Base-by-base conservation (phyloP, 2,113 vertebrate genomes). In the Pollachius pollachius region DNA sequence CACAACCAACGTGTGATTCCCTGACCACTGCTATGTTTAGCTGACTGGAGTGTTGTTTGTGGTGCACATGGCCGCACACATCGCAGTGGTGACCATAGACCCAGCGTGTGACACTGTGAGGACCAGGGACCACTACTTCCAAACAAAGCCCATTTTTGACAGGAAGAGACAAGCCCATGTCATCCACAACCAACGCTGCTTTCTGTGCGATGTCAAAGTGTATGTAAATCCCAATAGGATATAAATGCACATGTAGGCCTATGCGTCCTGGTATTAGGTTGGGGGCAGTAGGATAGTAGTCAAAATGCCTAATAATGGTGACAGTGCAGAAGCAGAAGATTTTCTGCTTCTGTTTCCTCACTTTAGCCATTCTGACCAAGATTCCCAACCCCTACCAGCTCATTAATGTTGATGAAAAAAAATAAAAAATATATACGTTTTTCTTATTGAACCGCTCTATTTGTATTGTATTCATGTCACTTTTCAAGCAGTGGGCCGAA, bases 111-210 rank as follows among this genome's bases (percentile, higher is more conserved):
- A 58, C 74, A 91, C 69, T 0, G 79, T 94, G 18, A 76, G 90
- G 52, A 71, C 83, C 67, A 92, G 86, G 75, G 87, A 85, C 81
- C 90, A 58, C 66, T 90, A 93, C 62, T 81, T 81, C 17, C 77
- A 65, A 41, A 83, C 90, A 0, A 19, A 90, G 91, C 85, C 89
- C 0, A 18, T 72, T 18, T 94, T 94, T 6, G 80, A 94, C 80
- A 82, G 89, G 68, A 84, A 75, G 25, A 93, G 92, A 71, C 92
- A 92, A 4, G 52, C 70, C 0, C 88, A 89, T 0, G 90, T 93
- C 41, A 94, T 94, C 69, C 84, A 94, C 67, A 88, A 94, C 77
- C 87, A 90, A 9, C 88, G 91, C 59, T 94, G 90, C 74, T 86
- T 85, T 52, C 70, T 95, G 15, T 95, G 93, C 77, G 88, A 93